A percentile compares a stretch with the other conserved stretches of the same genome.
phyloP scores from a whole-genome alignment of 2,797 vertebrate genomes.

The Sebastes minor region DNA sequence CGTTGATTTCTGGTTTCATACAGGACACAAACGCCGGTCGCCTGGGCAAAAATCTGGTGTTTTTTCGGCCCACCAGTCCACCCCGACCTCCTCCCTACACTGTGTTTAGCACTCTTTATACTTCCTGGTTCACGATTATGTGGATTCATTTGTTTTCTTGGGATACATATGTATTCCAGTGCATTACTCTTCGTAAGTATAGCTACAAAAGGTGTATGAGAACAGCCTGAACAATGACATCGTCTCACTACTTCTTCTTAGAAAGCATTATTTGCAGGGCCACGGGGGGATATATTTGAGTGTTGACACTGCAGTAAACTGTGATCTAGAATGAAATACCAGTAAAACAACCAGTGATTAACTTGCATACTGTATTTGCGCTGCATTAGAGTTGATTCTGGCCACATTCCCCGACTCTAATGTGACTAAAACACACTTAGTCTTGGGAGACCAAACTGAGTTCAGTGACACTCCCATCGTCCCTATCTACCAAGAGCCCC shows the following conservation, averaged over 20 bases:
- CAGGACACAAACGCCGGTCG: no score
- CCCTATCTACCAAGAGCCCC: conserved; percentile 20
- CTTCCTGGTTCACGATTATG: no score
- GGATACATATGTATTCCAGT: no score
- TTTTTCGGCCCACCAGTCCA: no score
- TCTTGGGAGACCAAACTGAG: conserved; percentile 13
- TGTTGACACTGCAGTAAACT: not conserved
- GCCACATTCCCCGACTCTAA: not conserved
- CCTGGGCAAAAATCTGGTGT: no score
- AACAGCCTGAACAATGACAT: not conserved
- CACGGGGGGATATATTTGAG: no score
- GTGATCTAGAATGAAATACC: not conserved
- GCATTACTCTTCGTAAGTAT: no score
- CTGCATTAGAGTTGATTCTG: not conserved
- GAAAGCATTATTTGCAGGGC: not conserved
- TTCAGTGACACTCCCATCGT: conserved; percentile 30
- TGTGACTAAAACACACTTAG: conserved; percentile 1
- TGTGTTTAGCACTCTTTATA: rapidly evolving
- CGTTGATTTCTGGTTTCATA: no score
- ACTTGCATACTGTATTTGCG: not conserved
- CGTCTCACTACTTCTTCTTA: not conserved
- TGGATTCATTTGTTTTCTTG: no score
- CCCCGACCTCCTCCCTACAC: no score
- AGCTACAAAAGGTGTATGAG: no score
- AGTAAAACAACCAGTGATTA: not conserved